Evolutionary conservation across 2,113 vertebrate genomes (phyloP).

Genomic region (Macroglossus sobrinus): DNA sequence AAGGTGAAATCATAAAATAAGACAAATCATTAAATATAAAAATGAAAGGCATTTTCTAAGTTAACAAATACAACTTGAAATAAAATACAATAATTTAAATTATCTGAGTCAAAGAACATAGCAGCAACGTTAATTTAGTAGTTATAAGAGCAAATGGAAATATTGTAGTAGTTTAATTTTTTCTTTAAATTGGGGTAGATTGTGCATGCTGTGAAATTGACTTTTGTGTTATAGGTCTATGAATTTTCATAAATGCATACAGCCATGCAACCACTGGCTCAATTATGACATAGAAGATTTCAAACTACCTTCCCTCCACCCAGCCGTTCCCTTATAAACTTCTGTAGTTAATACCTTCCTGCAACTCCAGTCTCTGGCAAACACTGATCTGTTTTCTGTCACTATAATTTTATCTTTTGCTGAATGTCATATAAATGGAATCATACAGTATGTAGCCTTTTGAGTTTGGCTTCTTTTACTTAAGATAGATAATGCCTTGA

Average conservation of each 20-base stretch:
- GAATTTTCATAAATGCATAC: not conserved
- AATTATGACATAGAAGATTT: not conserved
- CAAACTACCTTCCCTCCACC: fast-evolving
- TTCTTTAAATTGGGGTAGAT: not conserved
- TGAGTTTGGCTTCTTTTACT: not conserved
- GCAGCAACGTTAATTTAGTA: not conserved
- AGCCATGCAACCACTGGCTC: not conserved
- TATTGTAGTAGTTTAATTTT: not conserved
- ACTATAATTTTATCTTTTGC: not conserved
- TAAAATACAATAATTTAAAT: not conserved
- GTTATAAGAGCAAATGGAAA: not conserved
- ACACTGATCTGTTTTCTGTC: not conserved
- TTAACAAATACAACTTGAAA: not conserved
- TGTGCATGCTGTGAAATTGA: not conserved
- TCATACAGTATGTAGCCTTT: fast-evolving
- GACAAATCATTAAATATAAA: not conserved
- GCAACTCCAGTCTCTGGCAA: not conserved
- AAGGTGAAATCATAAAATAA: not conserved
- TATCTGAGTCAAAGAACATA: not conserved
- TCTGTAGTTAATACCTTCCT: fast-evolving
- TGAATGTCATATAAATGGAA: not conserved
- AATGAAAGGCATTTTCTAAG: not conserved
- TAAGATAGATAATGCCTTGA: not conserved
- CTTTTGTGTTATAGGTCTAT: not conserved
- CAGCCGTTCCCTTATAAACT: fast-evolving